A percentile compares a stretch with the other conserved stretches of the same genome.
Conservation (phyloP, 2,113 vertebrate genomes). For the Passer domesticus region DNA sequence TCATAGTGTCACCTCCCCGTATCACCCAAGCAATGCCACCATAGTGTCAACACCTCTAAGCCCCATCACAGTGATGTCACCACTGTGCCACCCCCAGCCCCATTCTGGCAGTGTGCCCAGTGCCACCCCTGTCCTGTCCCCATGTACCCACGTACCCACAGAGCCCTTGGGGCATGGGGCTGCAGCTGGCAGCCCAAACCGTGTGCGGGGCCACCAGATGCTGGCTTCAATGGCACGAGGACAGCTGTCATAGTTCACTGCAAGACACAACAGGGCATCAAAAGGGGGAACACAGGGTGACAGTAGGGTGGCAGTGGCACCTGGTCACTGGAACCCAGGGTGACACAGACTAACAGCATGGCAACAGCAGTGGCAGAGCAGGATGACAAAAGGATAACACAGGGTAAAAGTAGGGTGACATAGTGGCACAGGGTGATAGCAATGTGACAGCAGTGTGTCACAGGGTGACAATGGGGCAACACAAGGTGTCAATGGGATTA, state of each 20-base stretch:
- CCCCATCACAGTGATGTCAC: not conserved
- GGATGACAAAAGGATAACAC: not conserved
- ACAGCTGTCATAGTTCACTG: slow-evolving; percentile 98
- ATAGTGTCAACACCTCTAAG: not conserved
- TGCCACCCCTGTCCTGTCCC: accelerated
- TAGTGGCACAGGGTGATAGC: not conserved
- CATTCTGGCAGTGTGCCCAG: not conserved
- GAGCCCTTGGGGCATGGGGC: slow-evolving; percentile 91
- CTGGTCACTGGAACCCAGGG: not conserved
- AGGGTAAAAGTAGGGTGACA: not conserved
- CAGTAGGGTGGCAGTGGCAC: not conserved
- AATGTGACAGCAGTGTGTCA: not conserved
- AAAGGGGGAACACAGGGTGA: not conserved
- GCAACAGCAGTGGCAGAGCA: not conserved
- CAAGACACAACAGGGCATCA: not conserved
- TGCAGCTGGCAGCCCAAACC: slow-evolving; percentile 90
- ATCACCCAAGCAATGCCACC: accelerated
- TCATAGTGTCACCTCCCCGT: not conserved
- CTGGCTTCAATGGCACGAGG: slow-evolving; percentile 88
- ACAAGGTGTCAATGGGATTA: not conserved
- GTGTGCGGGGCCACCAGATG: slow-evolving; percentile 97
- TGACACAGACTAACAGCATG: not conserved
- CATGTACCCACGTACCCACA: slow-evolving; percentile 70
- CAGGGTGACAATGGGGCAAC: not conserved
- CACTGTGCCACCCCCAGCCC: not conserved